Evolutionary conservation across 2,888 invertebrate species (phyloP).

Genomic region (Drosophila austrosaltans): DNA sequence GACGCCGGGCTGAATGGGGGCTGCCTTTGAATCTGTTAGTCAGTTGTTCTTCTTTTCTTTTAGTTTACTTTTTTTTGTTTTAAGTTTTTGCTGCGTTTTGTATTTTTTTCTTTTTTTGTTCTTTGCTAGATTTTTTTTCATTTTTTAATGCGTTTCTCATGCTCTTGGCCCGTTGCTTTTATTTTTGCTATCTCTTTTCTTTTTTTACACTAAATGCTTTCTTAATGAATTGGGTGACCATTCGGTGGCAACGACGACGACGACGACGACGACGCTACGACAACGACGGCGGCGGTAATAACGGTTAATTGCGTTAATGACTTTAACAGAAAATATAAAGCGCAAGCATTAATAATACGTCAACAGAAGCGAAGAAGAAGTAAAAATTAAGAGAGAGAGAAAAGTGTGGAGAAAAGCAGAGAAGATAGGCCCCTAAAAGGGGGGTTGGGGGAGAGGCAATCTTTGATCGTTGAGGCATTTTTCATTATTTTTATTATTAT

Average conservation of each 20-base stretch:
- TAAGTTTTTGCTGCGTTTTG: slow-evolving; percentile 20
- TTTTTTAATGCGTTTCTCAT: slow-evolving; percentile 78
- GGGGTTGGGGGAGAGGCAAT: not conserved
- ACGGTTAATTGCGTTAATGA: slow-evolving; percentile 81
- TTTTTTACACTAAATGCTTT: slow-evolving; percentile 69
- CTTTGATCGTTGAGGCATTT: too few species aligned
- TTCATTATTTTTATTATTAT: too few species aligned
- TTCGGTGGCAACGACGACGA: slow-evolving; percentile 60
- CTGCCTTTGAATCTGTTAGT: slow-evolving; percentile 6
- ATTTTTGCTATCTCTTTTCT: slow-evolving; percentile 30
- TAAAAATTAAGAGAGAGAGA: slow-evolving; percentile 21
- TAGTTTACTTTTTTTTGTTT: slow-evolving; percentile 2
- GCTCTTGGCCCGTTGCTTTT: slow-evolving; percentile 75
- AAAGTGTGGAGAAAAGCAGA: slow-evolving; percentile 31
- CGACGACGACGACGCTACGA: slow-evolving; percentile 75
- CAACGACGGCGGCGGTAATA: slow-evolving; percentile 70
- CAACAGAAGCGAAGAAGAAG: slow-evolving; percentile 29
- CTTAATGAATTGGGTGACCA: slow-evolving; percentile 79
- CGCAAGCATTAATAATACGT: slow-evolving; percentile 59
- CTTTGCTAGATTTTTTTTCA: slow-evolving; percentile 47
- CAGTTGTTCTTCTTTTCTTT: slow-evolving; percentile 14
- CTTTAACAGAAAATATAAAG: slow-evolving; percentile 80
- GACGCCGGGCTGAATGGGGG: slow-evolving; percentile 54
- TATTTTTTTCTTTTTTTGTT: slow-evolving; percentile 36
- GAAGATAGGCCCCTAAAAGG: slow-evolving; percentile 11